Percentiles rank a stretch among this genome's conserved stretches.
Evolutionary conservation across 2,797 vertebrate species (phyloP).

Genomic region (Morelia viridis): DNA sequence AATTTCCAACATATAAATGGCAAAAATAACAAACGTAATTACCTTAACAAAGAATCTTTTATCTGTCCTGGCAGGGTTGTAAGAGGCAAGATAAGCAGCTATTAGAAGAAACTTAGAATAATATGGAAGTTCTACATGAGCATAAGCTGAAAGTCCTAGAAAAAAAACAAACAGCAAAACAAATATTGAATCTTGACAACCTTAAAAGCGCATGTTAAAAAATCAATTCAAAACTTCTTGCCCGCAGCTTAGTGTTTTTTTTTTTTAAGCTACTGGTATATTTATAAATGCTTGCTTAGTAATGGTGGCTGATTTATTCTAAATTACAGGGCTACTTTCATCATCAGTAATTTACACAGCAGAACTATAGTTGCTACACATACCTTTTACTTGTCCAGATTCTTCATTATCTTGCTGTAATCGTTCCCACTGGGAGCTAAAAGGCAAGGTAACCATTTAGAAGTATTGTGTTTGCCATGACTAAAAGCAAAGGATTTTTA

Average conservation of each 20-base stretch:
- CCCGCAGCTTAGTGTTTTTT: neutral
- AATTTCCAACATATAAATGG: neutral
- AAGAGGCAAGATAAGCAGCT: slow-evolving; percentile 94
- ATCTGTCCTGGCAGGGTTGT: slow-evolving; percentile 94
- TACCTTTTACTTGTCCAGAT: slow-evolving; percentile 85
- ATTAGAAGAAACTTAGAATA: slow-evolving; percentile 98
- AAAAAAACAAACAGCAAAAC: slow-evolving; percentile 25
- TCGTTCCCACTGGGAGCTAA: slow-evolving; percentile 91
- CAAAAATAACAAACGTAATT: slow-evolving; percentile 32
- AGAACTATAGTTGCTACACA: slow-evolving; percentile 1
- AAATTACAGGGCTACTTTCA: neutral
- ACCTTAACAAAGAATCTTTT: slow-evolving; percentile 98
- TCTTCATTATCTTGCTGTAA: slow-evolving; percentile 83
- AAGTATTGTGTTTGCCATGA: neutral
- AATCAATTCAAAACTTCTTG: neutral
- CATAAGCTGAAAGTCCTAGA: slow-evolving; percentile 85
- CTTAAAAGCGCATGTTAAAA: neutral
- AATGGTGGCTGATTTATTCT: rapidly evolving
- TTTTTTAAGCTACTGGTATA: neutral
- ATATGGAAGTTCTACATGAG: slow-evolving; percentile 93
- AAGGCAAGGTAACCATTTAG: slow-evolving; percentile 31
- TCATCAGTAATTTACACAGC: neutral
- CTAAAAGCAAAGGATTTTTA: neutral
- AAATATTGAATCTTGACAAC: slow-evolving; percentile 6
- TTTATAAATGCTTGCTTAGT: rapidly evolving